Evolutionary conservation across 2,888 invertebrate species (phyloP).

Genomic region (Strigamia maritima): DNA sequence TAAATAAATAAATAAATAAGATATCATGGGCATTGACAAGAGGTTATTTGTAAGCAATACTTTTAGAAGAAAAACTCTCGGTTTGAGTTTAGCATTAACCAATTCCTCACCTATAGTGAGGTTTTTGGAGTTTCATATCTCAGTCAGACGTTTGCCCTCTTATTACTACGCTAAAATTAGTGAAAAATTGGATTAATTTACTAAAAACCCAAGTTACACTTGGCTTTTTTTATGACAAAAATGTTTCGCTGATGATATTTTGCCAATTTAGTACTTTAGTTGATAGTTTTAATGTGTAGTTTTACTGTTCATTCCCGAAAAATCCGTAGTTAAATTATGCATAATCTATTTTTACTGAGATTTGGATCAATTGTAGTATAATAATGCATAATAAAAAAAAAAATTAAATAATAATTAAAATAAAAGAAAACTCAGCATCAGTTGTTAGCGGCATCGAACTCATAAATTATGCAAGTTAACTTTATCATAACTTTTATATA

Average conservation of each 20-base stretch:
- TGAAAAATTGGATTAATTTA: not conserved
- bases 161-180: not conserved
- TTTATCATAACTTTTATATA: slow-evolving; percentile 38
- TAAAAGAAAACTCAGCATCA: not conserved
- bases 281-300: not conserved
- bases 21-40: not conserved
- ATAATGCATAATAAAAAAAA: slow-evolving; percentile 1
- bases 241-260: too few species aligned
- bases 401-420: not conserved
- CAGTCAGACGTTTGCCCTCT: not conserved
- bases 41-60: not conserved
- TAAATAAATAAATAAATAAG: too few species aligned
- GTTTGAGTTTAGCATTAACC: too few species aligned
- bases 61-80: not conserved
- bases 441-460: slow-evolving; percentile 9
- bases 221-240: too few species aligned
- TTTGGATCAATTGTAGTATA: not conserved
- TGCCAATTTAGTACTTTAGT: not conserved
- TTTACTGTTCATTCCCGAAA: not conserved
- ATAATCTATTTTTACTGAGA: not conserved
- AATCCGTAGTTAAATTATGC: not conserved
- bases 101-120: not conserved
- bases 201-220: not conserved
- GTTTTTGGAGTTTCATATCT: not conserved
- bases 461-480: slow-evolving; percentile 39